Evolutionary conservation across 1,140 invertebrate species (phyloP).

Genomic region (Apis laboriosa): DNA sequence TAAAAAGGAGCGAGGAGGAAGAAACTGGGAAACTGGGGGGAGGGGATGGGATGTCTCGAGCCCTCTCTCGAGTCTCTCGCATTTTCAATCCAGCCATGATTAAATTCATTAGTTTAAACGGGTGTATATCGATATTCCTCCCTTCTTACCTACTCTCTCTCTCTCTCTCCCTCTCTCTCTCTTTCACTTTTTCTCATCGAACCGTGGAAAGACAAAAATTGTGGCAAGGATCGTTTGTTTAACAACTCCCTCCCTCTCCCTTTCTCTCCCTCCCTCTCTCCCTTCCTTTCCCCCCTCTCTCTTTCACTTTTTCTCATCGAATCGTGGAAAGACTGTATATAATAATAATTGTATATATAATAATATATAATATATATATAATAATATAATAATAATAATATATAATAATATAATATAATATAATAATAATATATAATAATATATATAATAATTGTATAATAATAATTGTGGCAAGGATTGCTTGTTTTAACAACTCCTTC

Average conservation of each 20-base stretch:
- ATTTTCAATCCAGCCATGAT: constrained; percentile 80
- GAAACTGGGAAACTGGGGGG: not conserved
- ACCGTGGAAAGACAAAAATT: not conserved
- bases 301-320: too few species aligned
- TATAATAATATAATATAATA: too few species aligned
- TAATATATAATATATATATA: too few species aligned
- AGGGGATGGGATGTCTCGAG: too few species aligned
- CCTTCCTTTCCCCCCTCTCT: too few species aligned
- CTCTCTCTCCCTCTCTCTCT: not conserved
- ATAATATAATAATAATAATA: too few species aligned
- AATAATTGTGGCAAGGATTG: constrained; percentile 72
- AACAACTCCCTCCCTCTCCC: too few species aligned
- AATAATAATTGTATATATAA: too few species aligned
- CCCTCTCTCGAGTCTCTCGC: constrained; percentile 65
- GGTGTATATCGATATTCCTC: constrained; percentile 73
- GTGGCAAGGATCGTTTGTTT: too few species aligned
- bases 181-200: constrained; percentile 8
- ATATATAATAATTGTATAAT: constrained; percentile 57
- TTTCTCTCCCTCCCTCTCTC: too few species aligned
- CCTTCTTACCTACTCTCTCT: not conserved
- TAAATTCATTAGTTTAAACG: constrained; percentile 82
- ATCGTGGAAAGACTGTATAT: too few species aligned
- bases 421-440: too few species aligned
- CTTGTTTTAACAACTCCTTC: constrained; percentile 66
- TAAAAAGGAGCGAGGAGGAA: constrained; percentile 52